These are phyloP conservation scores for Campopleginae sp. DNA, from an alignment of 2,888 invertebrate species.

Conservation along the genomic window DNA sequence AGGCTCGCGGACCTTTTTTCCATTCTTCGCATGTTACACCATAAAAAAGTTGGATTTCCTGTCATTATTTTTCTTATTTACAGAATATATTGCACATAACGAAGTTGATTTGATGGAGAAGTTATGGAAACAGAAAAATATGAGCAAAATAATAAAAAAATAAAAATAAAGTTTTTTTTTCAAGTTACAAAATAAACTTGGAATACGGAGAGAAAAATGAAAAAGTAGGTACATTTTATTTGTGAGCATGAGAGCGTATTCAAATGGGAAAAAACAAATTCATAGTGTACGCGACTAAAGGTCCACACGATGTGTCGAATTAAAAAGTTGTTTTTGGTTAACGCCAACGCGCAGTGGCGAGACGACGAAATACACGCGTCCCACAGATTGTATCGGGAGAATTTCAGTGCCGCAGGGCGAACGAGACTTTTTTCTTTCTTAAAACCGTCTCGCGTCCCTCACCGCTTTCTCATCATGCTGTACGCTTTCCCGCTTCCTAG, in stretches of 20 bases:
- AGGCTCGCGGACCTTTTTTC: background rate
- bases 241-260: constrained; percentile 15
- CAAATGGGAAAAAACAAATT: background rate
- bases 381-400: constrained; percentile 51
- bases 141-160: background rate
- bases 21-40: background rate
- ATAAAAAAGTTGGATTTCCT: background rate
- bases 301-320: constrained; percentile 55
- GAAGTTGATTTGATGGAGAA: background rate
- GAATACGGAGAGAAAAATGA: background rate
- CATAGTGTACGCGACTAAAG: constrained; percentile 8
- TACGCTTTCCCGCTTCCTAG: constrained; percentile 50
- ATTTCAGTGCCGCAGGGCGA: constrained; percentile 38
- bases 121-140: background rate
- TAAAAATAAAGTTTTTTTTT: background rate
- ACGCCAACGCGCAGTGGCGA: constrained; percentile 19
- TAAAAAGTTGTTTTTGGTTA: constrained; percentile 62
- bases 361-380: constrained; percentile 44
- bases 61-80: constrained; percentile 19
- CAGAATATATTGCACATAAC: background rate
- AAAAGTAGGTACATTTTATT: constrained; percentile 22
- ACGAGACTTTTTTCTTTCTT: constrained; percentile 35
- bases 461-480: constrained; percentile 21
- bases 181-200: no score
- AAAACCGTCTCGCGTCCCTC: constrained; percentile 10